Evolutionary conservation across 2,888 invertebrate genomes (phyloP).

Genomic region (Dasypolia templi): DNA sequence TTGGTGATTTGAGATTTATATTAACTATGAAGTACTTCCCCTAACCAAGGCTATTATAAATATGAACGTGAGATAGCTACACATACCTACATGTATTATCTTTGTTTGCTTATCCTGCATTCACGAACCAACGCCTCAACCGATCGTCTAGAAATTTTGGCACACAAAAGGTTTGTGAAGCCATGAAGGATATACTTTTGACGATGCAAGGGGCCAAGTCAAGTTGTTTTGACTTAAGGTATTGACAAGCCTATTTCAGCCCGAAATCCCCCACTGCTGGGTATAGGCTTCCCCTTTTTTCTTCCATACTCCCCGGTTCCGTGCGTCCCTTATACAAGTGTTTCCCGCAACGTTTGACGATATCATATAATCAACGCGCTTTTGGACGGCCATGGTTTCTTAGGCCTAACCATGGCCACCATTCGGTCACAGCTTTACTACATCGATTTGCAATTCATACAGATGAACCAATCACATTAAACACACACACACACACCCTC

Average conservation of each 20-base stretch:
- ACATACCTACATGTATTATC: not conserved
- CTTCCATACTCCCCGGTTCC: too few relatives aligned
- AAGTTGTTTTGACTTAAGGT: not conserved
- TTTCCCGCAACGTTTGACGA: too few relatives aligned
- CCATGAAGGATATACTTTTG: not conserved
- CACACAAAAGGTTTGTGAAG: slow-evolving; percentile 13
- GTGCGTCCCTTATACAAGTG: too few relatives aligned
- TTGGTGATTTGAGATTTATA: not conserved
- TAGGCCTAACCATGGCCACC: too few relatives aligned
- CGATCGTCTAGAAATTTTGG: slow-evolving; percentile 47
- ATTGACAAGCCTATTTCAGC: not conserved
- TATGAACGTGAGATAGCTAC: not conserved
- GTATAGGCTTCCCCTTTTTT: too few relatives aligned
- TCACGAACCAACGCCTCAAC: slow-evolving; percentile 19
- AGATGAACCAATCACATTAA: too few relatives aligned
- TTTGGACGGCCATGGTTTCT: too few relatives aligned
- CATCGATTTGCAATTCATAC: too few relatives aligned
- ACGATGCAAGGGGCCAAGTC: not conserved
- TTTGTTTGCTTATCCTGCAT: slow-evolving; percentile 31
- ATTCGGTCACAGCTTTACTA: too few relatives aligned
- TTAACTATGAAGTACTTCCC: not conserved
- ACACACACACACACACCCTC: too few relatives aligned
- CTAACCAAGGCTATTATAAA: not conserved
- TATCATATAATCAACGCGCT: too few relatives aligned
- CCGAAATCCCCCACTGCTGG: too few relatives aligned